Conservation (phyloP, 2,113 vertebrate genomes). For the Puntigrus tetrazona region DNA sequence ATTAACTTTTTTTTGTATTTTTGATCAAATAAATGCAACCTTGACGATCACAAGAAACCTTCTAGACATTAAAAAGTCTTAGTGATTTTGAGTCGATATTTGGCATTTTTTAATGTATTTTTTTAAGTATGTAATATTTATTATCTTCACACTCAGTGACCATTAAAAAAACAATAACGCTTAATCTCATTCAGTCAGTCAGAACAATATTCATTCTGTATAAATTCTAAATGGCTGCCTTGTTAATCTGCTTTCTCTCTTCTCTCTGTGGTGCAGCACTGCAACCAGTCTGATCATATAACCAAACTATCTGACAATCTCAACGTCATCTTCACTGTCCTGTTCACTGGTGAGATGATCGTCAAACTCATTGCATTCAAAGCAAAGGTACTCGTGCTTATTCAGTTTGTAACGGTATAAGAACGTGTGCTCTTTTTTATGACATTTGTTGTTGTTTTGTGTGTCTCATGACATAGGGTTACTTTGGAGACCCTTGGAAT, state of each 20-base stretch:
- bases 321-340: constrained; percentile 92
- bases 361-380: constrained; percentile 97
- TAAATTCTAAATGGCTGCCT: background rate
- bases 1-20: background rate
- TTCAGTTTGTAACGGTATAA: background rate
- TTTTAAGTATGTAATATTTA: no score
- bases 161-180: background rate
- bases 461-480: constrained; percentile 78
- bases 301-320: constrained; percentile 89
- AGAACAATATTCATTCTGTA: background rate
- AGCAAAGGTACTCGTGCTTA: constrained; percentile 77
- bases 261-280: constrained; percentile 78
- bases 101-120: background rate
- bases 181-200: background rate
- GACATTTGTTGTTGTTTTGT: background rate
- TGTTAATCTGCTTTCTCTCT: background rate
- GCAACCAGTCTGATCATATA: constrained; percentile 90
- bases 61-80: background rate
- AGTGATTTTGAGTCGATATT: background rate
- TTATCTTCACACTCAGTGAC: background rate
- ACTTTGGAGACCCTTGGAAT: constrained; percentile 99
- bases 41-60: background rate
- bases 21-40: background rate
- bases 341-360: constrained; percentile 95
- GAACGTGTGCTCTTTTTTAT: background rate